Conservation (phyloP, 2,888 invertebrate species). For the Phyllotreta striolata region DNA sequence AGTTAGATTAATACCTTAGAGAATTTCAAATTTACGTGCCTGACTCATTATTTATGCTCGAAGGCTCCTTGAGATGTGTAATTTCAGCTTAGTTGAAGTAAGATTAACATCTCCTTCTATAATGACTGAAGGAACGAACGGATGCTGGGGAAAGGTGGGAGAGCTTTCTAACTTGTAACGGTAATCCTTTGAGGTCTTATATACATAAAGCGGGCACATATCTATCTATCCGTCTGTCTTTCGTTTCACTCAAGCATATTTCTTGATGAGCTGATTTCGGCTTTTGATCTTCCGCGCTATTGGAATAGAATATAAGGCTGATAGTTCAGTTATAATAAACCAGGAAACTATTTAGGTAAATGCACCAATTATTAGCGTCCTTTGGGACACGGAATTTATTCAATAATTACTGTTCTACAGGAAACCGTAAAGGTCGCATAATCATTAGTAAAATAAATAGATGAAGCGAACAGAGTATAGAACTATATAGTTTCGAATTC, state of each 20-base stretch:
- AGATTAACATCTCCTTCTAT: slow-evolving; percentile 56
- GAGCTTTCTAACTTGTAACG: slow-evolving; percentile 42
- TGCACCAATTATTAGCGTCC: slow-evolving; percentile 8
- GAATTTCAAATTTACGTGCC: slow-evolving; percentile 62
- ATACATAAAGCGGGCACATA: slow-evolving; percentile 38
- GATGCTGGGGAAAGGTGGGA: slow-evolving; percentile 39
- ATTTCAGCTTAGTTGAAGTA: slow-evolving; percentile 58
- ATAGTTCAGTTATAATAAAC: slow-evolving; percentile 9
- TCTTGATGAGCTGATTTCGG: slow-evolving; percentile 34
- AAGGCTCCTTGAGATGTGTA: slow-evolving; percentile 61
- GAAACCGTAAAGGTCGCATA: no score
- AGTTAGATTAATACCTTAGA: slow-evolving; percentile 64
- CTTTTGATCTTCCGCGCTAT: slow-evolving; percentile 31
- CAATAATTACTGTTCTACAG: neutral
- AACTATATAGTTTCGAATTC: no score
- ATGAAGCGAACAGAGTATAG: no score
- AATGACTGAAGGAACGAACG: slow-evolving; percentile 43
- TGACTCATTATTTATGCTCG: slow-evolving; percentile 62
- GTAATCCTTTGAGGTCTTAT: slow-evolving; percentile 46
- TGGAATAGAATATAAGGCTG: slow-evolving; percentile 11
- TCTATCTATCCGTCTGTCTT: slow-evolving; percentile 30
- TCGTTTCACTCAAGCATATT: slow-evolving; percentile 36
- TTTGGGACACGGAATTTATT: neutral
- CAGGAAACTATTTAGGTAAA: slow-evolving; percentile 5
- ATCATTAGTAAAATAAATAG: no score